phyloP scores from a whole-genome alignment of 2,797 vertebrate species.

The Malacoraja senta region DNA sequence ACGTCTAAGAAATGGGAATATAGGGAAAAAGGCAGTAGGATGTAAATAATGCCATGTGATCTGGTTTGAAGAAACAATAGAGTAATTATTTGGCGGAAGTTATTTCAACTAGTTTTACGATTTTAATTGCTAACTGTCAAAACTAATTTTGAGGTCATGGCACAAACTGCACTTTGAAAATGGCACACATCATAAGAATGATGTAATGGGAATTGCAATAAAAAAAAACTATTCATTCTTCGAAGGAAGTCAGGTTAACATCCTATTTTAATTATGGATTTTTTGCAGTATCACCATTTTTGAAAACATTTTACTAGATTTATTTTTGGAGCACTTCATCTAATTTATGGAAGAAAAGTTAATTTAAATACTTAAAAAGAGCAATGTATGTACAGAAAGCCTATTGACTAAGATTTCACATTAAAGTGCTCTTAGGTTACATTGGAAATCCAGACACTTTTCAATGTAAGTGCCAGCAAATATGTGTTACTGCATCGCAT shows the following conservation, averaged over 20 bases:
- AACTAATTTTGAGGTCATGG: slow-evolving; percentile 44
- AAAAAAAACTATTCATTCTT: background rate
- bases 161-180: background rate
- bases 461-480: too few species aligned
- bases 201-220: background rate
- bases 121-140: slow-evolving; percentile 48
- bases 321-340: background rate
- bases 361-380: background rate
- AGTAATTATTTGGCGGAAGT: slow-evolving; percentile 49
- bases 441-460: too few species aligned
- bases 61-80: slow-evolving; percentile 50
- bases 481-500: too few species aligned
- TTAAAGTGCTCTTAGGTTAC: too few species aligned
- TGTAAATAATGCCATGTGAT: slow-evolving; percentile 47
- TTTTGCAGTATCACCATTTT: background rate
- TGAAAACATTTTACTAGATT: background rate
- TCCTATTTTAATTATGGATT: background rate
- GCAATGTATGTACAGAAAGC: background rate
- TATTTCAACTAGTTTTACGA: slow-evolving; percentile 46
- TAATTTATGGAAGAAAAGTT: background rate
- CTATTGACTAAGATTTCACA: too few species aligned
- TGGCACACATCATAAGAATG: background rate
- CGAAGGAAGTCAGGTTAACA: background rate
- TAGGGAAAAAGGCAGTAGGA: slow-evolving; percentile 46
- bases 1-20: slow-evolving; percentile 38